phyloP scores from a whole-genome alignment of 2,113 vertebrate genomes.

The Platichthys stellatus region DNA sequence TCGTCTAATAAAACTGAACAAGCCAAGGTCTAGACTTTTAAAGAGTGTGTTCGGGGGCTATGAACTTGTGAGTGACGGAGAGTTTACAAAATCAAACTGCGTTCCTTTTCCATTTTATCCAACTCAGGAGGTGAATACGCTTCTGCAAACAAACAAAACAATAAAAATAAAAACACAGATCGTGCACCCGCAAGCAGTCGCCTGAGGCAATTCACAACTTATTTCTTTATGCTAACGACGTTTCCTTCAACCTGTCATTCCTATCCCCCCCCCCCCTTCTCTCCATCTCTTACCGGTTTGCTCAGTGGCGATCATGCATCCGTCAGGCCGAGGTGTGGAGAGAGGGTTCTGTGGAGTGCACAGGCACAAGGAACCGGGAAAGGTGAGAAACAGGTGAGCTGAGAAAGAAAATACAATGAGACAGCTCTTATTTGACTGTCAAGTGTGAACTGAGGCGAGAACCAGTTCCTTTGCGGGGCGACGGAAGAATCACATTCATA shows the following conservation, averaged over 20 bases:
- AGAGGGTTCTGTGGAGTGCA: neutral
- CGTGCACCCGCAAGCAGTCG: conserved; percentile 26
- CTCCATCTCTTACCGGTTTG: neutral
- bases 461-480: neutral
- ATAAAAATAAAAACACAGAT: conserved; percentile 4
- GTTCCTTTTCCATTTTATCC: conserved; percentile 6
- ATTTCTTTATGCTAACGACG: conserved; percentile 2
- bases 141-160: conserved; percentile 9
- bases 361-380: neutral
- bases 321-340: neutral
- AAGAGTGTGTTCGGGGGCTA: too few species aligned
- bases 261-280: neutral
- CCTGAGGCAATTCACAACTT: conserved; percentile 7
- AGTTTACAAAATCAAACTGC: neutral
- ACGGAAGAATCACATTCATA: neutral
- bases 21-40: neutral
- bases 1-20: neutral
- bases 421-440: conserved; percentile 17
- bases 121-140: neutral
- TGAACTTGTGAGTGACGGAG: neutral
- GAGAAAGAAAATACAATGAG: neutral
- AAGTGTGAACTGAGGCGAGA: conserved; percentile 8
- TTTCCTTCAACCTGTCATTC: neutral
- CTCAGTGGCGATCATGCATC: conserved; percentile 8
- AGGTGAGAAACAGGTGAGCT: conserved; percentile 7